phyloP scores from a whole-genome alignment of 2,797 vertebrate genomes.

The Hydrophis major region DNA sequence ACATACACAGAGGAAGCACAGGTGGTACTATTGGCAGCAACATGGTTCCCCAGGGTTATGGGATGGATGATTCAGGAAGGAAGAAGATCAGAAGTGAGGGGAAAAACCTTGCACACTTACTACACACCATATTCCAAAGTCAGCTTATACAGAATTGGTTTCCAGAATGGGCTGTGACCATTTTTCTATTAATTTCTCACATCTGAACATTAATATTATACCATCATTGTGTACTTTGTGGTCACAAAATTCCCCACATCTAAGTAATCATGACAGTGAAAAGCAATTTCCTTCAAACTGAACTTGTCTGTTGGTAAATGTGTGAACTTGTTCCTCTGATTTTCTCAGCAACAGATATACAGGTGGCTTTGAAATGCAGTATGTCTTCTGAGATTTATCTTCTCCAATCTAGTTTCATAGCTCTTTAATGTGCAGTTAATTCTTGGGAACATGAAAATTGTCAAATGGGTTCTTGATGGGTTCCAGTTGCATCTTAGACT shows the following conservation, averaged over 20 bases:
- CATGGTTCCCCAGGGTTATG: background rate
- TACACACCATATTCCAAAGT: conserved; percentile 46
- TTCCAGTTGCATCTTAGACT: background rate
- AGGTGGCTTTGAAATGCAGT: background rate
- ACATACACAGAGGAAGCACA: background rate
- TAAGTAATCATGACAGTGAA: background rate
- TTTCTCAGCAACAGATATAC: background rate
- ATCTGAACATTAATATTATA: background rate
- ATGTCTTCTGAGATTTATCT: background rate
- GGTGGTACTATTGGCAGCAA: conserved; percentile 19
- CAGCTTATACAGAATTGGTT: conserved; percentile 56
- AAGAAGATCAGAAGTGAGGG: conserved; percentile 36
- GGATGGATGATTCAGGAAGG: conserved; percentile 10
- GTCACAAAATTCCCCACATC: too few species aligned
- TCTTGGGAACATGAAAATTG: background rate
- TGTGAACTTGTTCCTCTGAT: background rate
- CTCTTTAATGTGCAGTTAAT: background rate
- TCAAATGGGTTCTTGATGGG: background rate
- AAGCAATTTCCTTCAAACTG: background rate
- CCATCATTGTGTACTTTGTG: background rate
- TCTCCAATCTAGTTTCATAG: background rate
- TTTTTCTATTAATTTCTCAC: background rate
- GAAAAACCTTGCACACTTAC: background rate
- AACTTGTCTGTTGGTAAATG: background rate
- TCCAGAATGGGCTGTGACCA: background rate